Conservation (phyloP, 1,140 invertebrate species). For the Paraescarpia echinospica region DNA sequence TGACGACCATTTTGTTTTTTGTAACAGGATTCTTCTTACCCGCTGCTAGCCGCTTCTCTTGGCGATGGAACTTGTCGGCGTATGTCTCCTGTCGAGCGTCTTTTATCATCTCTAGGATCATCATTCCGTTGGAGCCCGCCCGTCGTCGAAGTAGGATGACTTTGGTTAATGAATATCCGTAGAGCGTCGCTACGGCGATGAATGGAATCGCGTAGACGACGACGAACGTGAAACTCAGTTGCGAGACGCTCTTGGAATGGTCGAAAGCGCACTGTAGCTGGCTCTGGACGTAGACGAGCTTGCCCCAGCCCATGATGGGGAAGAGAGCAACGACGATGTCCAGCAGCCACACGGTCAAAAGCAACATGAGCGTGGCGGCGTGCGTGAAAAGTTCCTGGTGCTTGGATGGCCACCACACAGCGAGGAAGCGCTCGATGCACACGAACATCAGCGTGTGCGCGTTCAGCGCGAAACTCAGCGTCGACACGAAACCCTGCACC, state of each 20-base stretch:
- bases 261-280: background rate
- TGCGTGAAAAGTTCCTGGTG: background rate
- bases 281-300: background rate
- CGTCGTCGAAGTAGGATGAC: background rate
- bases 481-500: background rate
- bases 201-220: constrained; percentile 9
- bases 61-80: background rate
- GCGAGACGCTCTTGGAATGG: constrained; percentile 10
- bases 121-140: background rate
- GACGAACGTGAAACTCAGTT: background rate
- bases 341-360: background rate
- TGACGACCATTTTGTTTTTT: background rate
- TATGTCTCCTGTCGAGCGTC: background rate
- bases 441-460: background rate
- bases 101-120: background rate
- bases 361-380: background rate
- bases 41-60: background rate
- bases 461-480: background rate
- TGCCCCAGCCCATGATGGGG: constrained; percentile 9
- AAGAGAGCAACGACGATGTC: background rate
- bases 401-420: background rate
- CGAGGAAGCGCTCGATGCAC: background rate
- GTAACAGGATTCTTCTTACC: background rate
- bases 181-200: background rate
- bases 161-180: background rate